Percentiles rank a stretch among this genome's conserved stretches.
These are phyloP conservation scores for Ichneumoninae sp. DNA, from an alignment of 2,888 invertebrate species.

Conservation along the genomic window DNA sequence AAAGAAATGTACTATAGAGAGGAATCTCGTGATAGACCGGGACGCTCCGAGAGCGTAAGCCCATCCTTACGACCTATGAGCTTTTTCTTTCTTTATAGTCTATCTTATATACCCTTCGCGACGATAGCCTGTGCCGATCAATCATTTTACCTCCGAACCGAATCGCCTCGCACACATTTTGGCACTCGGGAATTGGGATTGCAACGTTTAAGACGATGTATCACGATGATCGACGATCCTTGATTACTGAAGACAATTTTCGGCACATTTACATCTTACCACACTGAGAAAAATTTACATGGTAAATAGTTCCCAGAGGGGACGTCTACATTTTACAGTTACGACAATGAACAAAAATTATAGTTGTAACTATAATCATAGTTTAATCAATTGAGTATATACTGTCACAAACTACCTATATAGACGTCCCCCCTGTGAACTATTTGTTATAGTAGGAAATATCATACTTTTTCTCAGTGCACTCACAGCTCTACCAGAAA, in stretches of 20 bases:
- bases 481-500: no score
- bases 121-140: constrained; percentile 26
- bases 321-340: no score
- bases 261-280: background rate
- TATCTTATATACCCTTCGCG: constrained; percentile 20
- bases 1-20: constrained; percentile 25
- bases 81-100: constrained; percentile 36
- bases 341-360: no score
- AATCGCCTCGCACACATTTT: background rate
- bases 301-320: no score
- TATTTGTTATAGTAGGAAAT: no score
- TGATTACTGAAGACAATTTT: background rate
- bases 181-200: background rate
- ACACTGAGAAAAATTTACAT: no score
- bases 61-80: constrained; percentile 41
- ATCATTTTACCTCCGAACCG: background rate
- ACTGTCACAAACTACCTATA: no score
- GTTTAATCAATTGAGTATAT: no score
- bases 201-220: background rate
- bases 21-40: constrained; percentile 37
- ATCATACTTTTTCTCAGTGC: no score
- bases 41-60: constrained; percentile 27
- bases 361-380: no score
- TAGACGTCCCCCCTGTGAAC: no score
- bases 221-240: background rate